Evolutionary conservation across 2,113 vertebrate species (phyloP), one percentile per base, ranked within the genome.

Genomic region (Ranitomeya imitator): DNA sequence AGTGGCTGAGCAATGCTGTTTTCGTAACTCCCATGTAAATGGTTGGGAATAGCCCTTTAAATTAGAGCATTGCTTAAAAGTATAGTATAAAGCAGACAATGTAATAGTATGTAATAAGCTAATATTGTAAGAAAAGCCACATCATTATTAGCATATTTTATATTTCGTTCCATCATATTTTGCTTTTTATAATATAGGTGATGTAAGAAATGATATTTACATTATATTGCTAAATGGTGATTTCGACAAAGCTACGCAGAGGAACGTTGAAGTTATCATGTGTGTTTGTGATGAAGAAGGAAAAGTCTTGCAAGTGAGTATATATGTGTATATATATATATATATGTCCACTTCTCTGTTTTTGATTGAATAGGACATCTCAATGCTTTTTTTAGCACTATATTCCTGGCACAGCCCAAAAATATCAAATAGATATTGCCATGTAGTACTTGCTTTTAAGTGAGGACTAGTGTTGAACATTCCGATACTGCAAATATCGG

Each of bases 191-290:
- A 26, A 31, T 63, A 14, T 65, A 96, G 96, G 98, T 31, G 98
- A 99, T 88, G 95, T 99, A 85, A 96, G 98, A 90, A 99, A 99
- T 51, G 98, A 99, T 92, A 99, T 99, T 92, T 99, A 99, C 92
- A 95, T 99, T 88, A 99, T 97, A 5, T 86, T 99, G 89, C 89
- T 96, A 55, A 93, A 94, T 1, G 98, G 98, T 26, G 98, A 99
- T 94, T 99, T 99, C 71, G 98, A 99, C 95, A 99, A 99, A 95
- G 99, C 98, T 54, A 97, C 97, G 0, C 98, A 99, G 93, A 98
- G 99, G 91, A 99, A 99, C 0, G 96, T 99, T 88, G 98, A 99
- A 94, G 97, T 98, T 92, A 97, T 97, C 89, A 97, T 99, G 97
- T 97, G 96, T 93, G 98, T 99, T 90, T 99, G 97, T 82, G 94